Conservation (phyloP, 2,113 vertebrate species). For the Plestiodon gilberti region DNA sequence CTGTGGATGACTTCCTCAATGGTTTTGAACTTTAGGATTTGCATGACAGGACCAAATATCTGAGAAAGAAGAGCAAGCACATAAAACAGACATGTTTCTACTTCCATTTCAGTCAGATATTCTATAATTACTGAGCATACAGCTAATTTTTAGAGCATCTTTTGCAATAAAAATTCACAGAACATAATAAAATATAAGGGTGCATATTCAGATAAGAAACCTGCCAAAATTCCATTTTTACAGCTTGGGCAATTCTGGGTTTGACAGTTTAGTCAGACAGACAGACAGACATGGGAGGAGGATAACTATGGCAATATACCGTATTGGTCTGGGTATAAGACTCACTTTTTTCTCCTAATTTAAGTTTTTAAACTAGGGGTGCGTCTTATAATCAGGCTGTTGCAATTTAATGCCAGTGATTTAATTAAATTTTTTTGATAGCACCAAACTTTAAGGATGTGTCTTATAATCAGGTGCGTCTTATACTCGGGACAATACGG, state of each 20-base stretch:
- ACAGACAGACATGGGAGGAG: background rate
- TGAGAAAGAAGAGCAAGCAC: constrained; percentile 49
- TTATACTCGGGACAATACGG: too few relatives aligned
- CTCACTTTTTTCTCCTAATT: too few relatives aligned
- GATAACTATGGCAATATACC: background rate
- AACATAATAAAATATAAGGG: background rate
- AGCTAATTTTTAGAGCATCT: too few relatives aligned
- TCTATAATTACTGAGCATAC: too few relatives aligned
- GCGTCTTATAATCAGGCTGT: too few relatives aligned
- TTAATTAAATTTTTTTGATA: too few relatives aligned
- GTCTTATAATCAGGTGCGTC: too few relatives aligned
- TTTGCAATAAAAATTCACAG: background rate
- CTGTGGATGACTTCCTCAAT: constrained; percentile 91
- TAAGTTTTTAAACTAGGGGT: too few relatives aligned
- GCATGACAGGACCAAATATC: constrained; percentile 99
- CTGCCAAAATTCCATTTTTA: background rate
- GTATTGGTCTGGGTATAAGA: too few relatives aligned
- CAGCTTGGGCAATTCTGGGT: accelerated
- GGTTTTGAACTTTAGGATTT: constrained; percentile 93
- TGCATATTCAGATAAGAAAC: background rate
- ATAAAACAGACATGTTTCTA: background rate
- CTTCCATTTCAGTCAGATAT: background rate
- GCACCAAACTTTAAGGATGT: too few relatives aligned
- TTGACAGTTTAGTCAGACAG: accelerated
- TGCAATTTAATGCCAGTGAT: too few relatives aligned